Base-by-base conservation (phyloP, 1,140 invertebrate genomes). In the Frieseomelitta varia region DNA sequence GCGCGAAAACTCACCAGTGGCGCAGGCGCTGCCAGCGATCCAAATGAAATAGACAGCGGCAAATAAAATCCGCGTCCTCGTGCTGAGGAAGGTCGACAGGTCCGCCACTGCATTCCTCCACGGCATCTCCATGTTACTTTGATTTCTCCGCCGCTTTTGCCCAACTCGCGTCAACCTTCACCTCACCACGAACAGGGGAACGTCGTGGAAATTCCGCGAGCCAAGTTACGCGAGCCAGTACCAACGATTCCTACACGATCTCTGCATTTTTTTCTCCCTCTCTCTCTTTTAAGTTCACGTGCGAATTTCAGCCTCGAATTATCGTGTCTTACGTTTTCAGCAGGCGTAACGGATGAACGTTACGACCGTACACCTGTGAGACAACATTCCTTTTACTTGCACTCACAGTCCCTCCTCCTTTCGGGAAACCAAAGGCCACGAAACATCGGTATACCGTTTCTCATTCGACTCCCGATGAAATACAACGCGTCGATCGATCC, bases 1-100 rank as follows among this genome's bases (percentile, higher is more conserved):
- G 85, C 84, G 79, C 51, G 63, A 74, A 84, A 67, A 89, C 88
- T 88, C 53, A 92, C 91, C 90, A 71, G 69, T 89, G 19, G 90
- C 90, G 80, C 69, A 87, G 63, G 86, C 89, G 73, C 80, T 79
- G 12, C 84, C 78, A 56, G 78, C 81, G 74, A 90, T 89, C 84
- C 89, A 88, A 72, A 87, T 74, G 81, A 87, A 87, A 75, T 72
- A 81, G 27, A 84, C 85, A 90, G 85, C 82, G 79, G 84, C 84
- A 79, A 86, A 80, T 34, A 91, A 78, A 85, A 90, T 81, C 74
- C 83, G 82, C 68, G 85, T 90, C 76, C 81, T 89, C 79, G 84
- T 79, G 69, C 72, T 67, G 27, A 89, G 85, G 87, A 85, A 84
- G 85, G 71, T 79, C 85, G 89, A 85, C 81, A 85, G 86, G 77